phyloP scores from a whole-genome alignment of 2,888 invertebrate species.

The Drosophila kanekoi region DNA sequence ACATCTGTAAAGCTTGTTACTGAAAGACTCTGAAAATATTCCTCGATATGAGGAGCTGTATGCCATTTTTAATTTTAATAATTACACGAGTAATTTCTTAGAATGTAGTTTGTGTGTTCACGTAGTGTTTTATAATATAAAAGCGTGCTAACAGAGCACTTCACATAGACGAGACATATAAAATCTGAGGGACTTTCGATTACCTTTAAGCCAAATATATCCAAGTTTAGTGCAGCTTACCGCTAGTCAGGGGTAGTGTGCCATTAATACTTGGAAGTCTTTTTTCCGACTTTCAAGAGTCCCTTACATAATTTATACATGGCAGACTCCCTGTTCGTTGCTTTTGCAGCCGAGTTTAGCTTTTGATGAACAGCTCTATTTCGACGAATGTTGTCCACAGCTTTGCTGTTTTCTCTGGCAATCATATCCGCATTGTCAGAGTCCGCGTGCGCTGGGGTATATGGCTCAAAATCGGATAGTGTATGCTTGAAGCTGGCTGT shows the following conservation, averaged over 20 bases:
- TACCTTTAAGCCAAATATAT: not conserved
- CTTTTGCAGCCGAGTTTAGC: not conserved
- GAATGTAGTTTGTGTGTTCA: not conserved
- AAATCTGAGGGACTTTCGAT: not conserved
- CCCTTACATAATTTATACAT: slow-evolving; percentile 6
- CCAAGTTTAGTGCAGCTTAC: not conserved
- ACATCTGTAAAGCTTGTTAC: no score
- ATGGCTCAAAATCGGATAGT: not conserved
- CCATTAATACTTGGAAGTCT: not conserved
- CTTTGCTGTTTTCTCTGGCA: not conserved
- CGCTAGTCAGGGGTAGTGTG: not conserved
- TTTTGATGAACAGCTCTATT: not conserved
- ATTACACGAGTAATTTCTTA: no score
- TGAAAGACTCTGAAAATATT: no score
- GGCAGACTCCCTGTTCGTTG: not conserved
- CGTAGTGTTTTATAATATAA: not conserved
- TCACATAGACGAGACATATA: not conserved
- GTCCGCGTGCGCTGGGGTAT: not conserved
- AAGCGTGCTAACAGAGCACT: not conserved
- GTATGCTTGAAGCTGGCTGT: not conserved
- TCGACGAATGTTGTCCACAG: not conserved
- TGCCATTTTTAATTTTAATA: no score
- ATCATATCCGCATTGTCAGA: not conserved
- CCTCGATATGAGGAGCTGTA: no score
- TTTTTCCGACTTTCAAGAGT: not conserved